Evolutionary conservation across 2,113 vertebrate species (phyloP).

Genomic region (Oxyruncus cristatus): DNA sequence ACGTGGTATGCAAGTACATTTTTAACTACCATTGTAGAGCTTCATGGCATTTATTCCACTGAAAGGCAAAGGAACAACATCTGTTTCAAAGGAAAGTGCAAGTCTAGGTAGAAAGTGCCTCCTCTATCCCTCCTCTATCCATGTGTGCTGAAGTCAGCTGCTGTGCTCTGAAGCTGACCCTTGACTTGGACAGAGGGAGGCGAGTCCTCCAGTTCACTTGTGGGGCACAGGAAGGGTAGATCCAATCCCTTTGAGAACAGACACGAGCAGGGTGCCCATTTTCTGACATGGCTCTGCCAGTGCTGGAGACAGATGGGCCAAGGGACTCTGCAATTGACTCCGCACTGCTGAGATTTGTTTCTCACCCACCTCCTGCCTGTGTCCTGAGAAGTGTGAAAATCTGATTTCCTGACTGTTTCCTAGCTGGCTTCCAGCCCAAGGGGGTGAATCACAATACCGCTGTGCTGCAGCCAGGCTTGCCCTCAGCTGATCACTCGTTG

Average conservation of each 20-base stretch:
- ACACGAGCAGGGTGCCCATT: rapidly evolving
- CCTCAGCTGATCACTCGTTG: rapidly evolving
- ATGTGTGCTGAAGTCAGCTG: not conserved
- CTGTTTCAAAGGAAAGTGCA: not conserved
- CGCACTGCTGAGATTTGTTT: not conserved
- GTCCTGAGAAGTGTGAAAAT: not conserved
- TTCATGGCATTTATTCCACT: not conserved
- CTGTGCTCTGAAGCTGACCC: not conserved
- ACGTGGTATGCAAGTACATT: not conserved
- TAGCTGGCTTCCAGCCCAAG: not conserved
- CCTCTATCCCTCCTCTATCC: not conserved
- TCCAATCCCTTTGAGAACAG: not conserved
- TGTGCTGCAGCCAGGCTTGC: not conserved
- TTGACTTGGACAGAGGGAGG: not conserved
- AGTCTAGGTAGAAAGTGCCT: not conserved
- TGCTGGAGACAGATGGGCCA: not conserved
- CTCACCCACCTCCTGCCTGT: not conserved
- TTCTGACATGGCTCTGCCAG: not conserved
- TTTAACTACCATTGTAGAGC: not conserved
- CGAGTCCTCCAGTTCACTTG: not conserved
- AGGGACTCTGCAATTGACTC: not conserved
- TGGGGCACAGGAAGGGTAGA: not conserved
- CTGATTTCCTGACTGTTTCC: not conserved
- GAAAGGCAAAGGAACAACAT: not conserved
- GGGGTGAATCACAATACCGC: not conserved